Evolutionary conservation across 2,113 vertebrate species (phyloP).

Genomic region (Cyphomyrus discorhynchus): DNA sequence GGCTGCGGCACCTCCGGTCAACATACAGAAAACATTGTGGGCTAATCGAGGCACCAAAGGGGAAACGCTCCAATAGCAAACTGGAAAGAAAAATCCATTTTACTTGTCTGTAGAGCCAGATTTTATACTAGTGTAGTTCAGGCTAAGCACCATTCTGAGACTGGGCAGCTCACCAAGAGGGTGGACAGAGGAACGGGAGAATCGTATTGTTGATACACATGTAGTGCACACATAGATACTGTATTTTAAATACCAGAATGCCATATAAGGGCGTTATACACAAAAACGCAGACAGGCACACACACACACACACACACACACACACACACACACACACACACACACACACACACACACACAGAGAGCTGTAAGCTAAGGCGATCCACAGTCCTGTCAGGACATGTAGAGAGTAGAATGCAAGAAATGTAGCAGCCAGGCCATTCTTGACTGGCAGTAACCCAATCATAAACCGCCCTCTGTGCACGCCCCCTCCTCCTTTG

Average conservation of each 20-base stretch:
- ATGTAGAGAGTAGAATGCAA: constrained; percentile 39
- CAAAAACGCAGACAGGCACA: background rate
- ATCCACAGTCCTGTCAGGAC: constrained; percentile 46
- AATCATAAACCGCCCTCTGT: background rate
- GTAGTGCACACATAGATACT: background rate
- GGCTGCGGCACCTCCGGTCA: background rate
- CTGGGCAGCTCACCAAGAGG: background rate
- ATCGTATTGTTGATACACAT: background rate
- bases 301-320: no score
- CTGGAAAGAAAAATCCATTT: background rate
- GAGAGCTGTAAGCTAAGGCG: background rate
- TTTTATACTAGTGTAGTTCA: background rate
- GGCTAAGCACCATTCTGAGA: background rate
- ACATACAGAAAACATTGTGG: background rate
- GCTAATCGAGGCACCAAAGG: background rate
- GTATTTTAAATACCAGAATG: background rate
- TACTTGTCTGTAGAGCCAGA: background rate
- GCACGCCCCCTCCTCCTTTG: background rate
- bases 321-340: no score
- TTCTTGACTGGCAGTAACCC: background rate
- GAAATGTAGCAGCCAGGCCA: constrained; percentile 45
- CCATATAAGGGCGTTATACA: background rate
- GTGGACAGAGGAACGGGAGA: background rate
- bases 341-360: background rate
- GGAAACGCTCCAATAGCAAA: background rate